Evolutionary conservation across 2,113 vertebrate genomes (phyloP).

Genomic region (Oxyruncus cristatus): DNA sequence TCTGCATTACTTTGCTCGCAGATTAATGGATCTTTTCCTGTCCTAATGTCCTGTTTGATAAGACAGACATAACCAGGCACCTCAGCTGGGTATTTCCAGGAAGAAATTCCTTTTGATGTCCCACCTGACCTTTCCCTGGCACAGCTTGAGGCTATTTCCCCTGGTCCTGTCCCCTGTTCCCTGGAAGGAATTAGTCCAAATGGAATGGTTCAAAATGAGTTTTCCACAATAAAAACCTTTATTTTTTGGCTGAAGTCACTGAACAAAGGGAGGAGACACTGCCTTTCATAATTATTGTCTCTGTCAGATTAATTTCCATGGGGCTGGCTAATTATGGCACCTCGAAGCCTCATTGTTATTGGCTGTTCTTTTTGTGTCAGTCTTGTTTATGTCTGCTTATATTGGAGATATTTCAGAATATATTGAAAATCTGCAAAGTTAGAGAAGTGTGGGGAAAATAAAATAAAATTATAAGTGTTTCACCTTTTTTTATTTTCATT

Average conservation of each 20-base stretch:
- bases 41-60: no score
- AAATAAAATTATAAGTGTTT: neutral
- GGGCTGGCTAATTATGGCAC: neutral
- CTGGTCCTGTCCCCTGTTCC: neutral
- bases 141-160: rapidly evolving
- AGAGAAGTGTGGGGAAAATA: neutral
- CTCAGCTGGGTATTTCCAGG: neutral
- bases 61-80: no score
- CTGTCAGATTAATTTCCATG: neutral
- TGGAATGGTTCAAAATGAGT: neutral
- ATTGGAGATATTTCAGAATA: neutral
- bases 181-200: neutral
- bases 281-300: neutral
- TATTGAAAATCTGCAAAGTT: neutral
- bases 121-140: neutral
- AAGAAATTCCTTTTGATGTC: rapidly evolving
- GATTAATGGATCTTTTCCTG: no score
- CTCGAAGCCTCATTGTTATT: neutral
- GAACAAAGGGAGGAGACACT: neutral
- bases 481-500: neutral
- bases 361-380: neutral
- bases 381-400: neutral
- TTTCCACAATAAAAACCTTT: neutral
- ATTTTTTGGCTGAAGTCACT: neutral
- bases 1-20: no score